Conservation (phyloP, 2,113 vertebrate genomes). For the Cryptoleucopteryx plumbea region DNA sequence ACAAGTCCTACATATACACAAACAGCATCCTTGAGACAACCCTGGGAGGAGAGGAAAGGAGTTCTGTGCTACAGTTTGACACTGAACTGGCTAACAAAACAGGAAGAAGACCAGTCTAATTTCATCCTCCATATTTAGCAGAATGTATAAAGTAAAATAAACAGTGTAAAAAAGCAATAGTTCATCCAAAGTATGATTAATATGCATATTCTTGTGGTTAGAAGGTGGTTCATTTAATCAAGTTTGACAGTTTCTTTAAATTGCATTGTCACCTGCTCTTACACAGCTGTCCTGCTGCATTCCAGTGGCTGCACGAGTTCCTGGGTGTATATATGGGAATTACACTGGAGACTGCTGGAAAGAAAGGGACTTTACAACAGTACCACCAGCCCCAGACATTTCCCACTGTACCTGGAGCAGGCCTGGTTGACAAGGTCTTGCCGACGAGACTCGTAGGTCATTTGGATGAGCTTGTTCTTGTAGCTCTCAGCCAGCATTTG, state of each 20-base stretch:
- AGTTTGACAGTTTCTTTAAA: background rate
- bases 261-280: background rate
- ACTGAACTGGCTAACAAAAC: background rate
- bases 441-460: slow-evolving; percentile 80
- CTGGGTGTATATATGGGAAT: background rate
- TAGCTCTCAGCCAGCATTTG: slow-evolving; percentile 89
- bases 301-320: background rate
- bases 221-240: background rate
- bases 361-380: background rate
- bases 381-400: background rate
- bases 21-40: background rate
- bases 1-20: background rate
- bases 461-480: slow-evolving; percentile 81
- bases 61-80: background rate
- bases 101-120: background rate
- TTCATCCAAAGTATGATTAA: background rate
- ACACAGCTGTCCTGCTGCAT: background rate
- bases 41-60: background rate
- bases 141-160: background rate
- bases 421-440: slow-evolving; percentile 83
- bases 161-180: background rate
- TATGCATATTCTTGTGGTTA: no score
- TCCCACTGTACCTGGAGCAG: slow-evolving; percentile 80
- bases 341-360: background rate
- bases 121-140: background rate